Evolutionary conservation across 2,888 invertebrate species (phyloP).

Genomic region (Parnassius glacialis): DNA sequence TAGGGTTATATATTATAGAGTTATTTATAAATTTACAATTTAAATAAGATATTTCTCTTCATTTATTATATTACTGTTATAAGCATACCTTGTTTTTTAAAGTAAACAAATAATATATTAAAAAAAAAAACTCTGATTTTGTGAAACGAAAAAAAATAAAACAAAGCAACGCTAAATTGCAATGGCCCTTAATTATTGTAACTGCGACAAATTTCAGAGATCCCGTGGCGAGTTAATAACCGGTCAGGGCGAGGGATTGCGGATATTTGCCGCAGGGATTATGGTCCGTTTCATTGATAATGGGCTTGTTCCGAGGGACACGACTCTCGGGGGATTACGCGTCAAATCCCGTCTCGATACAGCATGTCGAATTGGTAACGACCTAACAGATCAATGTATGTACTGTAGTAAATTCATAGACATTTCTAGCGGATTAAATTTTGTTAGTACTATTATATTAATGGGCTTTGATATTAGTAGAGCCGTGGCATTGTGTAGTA

Average conservation of each 20-base stretch:
- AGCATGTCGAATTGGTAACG: conserved; percentile 9
- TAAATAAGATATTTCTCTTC: too few species aligned
- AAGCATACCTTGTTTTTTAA: too few species aligned
- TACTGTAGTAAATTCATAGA: conserved; percentile 15
- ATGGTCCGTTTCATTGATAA: conserved; percentile 45
- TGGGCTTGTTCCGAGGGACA: conserved; percentile 39
- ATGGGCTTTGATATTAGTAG: neutral
- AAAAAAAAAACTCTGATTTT: too few species aligned
- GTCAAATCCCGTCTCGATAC: conserved; percentile 15
- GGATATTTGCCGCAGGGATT: conserved; percentile 55
- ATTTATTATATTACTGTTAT: too few species aligned
- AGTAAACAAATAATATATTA: too few species aligned
- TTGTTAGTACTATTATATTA: neutral
- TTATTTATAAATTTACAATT: too few species aligned
- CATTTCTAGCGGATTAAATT: conserved; percentile 10
- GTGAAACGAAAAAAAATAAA: neutral
- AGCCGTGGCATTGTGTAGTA: too few species aligned
- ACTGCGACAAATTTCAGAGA: conserved; percentile 38
- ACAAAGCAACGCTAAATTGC: neutral
- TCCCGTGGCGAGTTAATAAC: conserved; percentile 54
- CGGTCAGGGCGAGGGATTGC: conserved; percentile 46
- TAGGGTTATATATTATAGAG: too few species aligned
- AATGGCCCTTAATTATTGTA: conserved; percentile 27
- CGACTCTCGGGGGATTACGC: conserved; percentile 31
- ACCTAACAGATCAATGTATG: conserved; percentile 6